phyloP scores from a whole-genome alignment of 2,113 vertebrate species.

The Amphilophus citrinellus region DNA sequence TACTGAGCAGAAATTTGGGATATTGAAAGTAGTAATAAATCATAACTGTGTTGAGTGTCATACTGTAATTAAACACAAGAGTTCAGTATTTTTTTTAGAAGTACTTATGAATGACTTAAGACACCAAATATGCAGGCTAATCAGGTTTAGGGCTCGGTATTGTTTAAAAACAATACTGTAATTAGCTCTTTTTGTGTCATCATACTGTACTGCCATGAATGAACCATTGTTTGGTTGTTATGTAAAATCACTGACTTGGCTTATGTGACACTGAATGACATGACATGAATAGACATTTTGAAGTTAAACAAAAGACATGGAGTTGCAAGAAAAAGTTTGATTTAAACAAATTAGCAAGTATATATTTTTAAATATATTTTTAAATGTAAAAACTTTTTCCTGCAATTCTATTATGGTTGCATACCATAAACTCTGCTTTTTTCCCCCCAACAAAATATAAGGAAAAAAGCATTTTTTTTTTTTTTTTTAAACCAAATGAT shows the following conservation, averaged over 20 bases:
- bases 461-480: neutral
- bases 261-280: neutral
- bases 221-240: neutral
- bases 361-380: no score
- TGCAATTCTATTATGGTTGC: neutral
- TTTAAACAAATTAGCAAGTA: neutral
- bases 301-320: neutral
- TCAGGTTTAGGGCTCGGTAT: neutral
- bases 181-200: neutral
- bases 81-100: neutral
- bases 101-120: neutral
- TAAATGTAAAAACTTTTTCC: neutral
- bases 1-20: neutral
- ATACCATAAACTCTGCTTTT: accelerated
- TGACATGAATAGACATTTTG: neutral
- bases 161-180: neutral
- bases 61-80: no score
- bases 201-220: neutral
- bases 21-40: neutral
- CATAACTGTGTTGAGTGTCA: neutral
- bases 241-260: neutral
- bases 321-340: neutral
- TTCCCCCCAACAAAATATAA: neutral
- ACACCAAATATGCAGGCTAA: neutral
- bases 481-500: neutral